phyloP scores from a whole-genome alignment of 2,888 invertebrate species.

The Darwinula stevensoni region DNA sequence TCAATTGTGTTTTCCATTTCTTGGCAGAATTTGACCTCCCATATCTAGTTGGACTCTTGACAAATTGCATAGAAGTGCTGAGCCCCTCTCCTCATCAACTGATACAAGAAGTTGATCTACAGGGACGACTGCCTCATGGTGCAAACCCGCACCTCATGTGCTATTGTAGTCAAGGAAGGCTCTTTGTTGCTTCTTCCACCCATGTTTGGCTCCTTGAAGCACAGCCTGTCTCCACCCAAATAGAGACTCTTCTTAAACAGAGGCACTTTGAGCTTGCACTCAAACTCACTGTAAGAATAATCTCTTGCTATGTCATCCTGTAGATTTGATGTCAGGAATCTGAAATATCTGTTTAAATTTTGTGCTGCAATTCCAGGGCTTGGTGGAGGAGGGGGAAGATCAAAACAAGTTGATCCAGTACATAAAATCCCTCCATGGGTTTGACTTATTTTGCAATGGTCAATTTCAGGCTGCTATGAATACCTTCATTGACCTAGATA shows the following conservation, averaged over 20 bases:
- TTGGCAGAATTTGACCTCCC: conserved; percentile 64
- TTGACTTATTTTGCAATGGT: conserved; percentile 64
- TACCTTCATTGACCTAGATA: conserved; percentile 58
- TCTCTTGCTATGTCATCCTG: too few species aligned
- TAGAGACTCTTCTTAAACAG: conserved; percentile 47
- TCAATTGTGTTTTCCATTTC: background rate
- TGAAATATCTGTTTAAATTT: too few species aligned
- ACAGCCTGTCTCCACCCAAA: conserved; percentile 50
- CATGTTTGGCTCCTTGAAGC: conserved; percentile 65
- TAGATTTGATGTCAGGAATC: too few species aligned
- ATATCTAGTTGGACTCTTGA: conserved; percentile 53
- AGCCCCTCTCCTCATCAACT: conserved; percentile 47
- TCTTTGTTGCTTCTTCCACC: conserved; percentile 59
- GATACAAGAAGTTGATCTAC: conserved; percentile 40
- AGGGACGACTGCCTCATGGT: too few species aligned
- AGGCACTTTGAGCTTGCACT: conserved; percentile 83
- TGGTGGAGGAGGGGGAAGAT: background rate
- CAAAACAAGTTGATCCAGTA: conserved; percentile 27
- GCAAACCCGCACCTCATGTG: conserved; percentile 21
- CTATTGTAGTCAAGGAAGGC: conserved; percentile 38
- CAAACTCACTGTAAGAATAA: conserved; percentile 57
- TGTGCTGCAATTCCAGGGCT: conserved; percentile 3
- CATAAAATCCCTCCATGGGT: conserved; percentile 67
- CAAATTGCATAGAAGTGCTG: conserved; percentile 54
- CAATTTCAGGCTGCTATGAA: conserved; percentile 69